Conservation (phyloP, 2,113 vertebrate genomes). For the human region GRCh38 chr16:49040501-49041000, state of each 20-base stretch:
- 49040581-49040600: not conserved
- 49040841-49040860: not conserved
- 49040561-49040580: constrained; percentile 6
- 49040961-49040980: not conserved
- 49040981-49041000: not conserved
- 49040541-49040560: constrained; percentile 2
- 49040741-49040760: not conserved
- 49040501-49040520: not conserved
- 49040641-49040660: not conserved
- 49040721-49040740: not conserved
- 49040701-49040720: not conserved
- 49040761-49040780: not conserved
- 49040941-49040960: not conserved
- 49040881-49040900: not conserved
- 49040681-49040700: constrained; percentile 6
- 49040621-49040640: not conserved
- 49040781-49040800: constrained; percentile 21
- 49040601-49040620: not conserved
- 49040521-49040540: not conserved
- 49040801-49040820: not conserved
- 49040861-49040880: not conserved
- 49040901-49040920: not conserved
- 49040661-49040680: not conserved
- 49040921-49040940: not conserved
- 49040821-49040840: not conserved